Percentiles rank a stretch among this genome's conserved stretches.
Conservation (phyloP, 2,113 vertebrate species). For the Cyanoderma ruficeps region DNA sequence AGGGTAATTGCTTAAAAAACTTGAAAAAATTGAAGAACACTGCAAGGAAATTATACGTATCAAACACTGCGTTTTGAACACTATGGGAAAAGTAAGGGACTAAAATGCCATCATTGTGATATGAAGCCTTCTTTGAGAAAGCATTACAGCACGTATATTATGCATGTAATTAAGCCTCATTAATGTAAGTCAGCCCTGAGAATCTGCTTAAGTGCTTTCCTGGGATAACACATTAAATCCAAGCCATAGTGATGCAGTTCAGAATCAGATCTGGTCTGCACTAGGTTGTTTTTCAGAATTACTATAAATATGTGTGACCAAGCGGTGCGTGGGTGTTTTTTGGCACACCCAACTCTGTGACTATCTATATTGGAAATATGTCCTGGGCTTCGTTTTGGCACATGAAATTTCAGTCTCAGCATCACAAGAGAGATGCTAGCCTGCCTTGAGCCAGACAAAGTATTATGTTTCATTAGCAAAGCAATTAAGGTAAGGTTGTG, state of each 20-base stretch:
- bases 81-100: neutral
- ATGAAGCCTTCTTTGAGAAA: neutral
- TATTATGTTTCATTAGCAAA: neutral
- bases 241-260: neutral
- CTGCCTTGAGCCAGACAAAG: neutral
- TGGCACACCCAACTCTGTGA: neutral
- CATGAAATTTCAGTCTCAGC: neutral
- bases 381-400: neutral
- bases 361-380: neutral
- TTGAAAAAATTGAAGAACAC: neutral
- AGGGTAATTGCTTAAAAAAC: neutral
- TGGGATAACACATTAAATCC: neutral
- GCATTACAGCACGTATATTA: neutral
- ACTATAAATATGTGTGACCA: neutral
- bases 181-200: slow-evolving; percentile 5
- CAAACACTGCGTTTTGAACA: neutral
- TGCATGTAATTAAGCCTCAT: slow-evolving; percentile 10
- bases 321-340: neutral
- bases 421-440: neutral
- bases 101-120: neutral
- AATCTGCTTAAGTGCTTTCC: slow-evolving; percentile 15
- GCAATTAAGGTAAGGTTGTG: neutral
- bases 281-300: neutral
- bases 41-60: neutral
- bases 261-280: neutral